Evolutionary conservation across 1,140 invertebrate species (phyloP).

Genomic region (Cecropterus lyciades): DNA sequence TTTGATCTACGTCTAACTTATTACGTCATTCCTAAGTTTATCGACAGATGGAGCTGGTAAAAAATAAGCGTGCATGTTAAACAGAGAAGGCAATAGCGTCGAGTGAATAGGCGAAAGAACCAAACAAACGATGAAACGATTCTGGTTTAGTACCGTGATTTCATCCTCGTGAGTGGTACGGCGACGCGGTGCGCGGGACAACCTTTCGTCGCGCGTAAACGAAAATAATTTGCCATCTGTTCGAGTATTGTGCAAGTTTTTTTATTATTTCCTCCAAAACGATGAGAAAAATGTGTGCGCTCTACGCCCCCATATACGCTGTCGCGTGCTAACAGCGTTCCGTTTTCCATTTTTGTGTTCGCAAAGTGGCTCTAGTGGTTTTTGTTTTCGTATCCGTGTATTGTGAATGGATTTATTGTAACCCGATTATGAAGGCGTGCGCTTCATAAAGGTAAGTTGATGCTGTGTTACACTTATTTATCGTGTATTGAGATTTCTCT

Average conservation of each 20-base stretch:
- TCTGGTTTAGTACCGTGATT: conserved; percentile 69
- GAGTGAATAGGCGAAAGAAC: conserved; percentile 50
- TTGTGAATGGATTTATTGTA: conserved; percentile 78
- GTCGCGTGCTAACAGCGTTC: conserved; percentile 41
- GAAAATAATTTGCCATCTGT: conserved; percentile 80
- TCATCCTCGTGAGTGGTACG: conserved; percentile 46
- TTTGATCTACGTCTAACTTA: conserved; percentile 8
- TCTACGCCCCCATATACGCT: conserved; percentile 42
- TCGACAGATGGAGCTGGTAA: conserved; percentile 54
- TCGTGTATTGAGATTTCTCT: conserved; percentile 37
- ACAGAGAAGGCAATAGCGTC: conserved; percentile 57
- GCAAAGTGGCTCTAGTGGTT: conserved; percentile 63
- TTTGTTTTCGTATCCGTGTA: conserved; percentile 72
- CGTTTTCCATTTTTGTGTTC: conserved; percentile 60
- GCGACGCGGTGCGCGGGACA: conserved; percentile 35
- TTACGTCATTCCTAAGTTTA: conserved; percentile 18
- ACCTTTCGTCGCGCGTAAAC: conserved; percentile 64
- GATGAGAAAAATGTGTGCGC: conserved; percentile 59
- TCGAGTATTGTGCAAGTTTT: conserved; percentile 78
- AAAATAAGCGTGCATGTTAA: conserved; percentile 39
- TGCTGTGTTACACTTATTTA: conserved; percentile 37
- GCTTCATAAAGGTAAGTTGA: conserved; percentile 69
- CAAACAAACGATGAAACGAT: conserved; percentile 67
- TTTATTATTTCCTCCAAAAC: conserved; percentile 64
- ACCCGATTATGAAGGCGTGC: conserved; percentile 70